These are phyloP conservation scores for Lingula anatina DNA, from an alignment of 2,888 invertebrate genomes.

Conservation along the genomic window DNA sequence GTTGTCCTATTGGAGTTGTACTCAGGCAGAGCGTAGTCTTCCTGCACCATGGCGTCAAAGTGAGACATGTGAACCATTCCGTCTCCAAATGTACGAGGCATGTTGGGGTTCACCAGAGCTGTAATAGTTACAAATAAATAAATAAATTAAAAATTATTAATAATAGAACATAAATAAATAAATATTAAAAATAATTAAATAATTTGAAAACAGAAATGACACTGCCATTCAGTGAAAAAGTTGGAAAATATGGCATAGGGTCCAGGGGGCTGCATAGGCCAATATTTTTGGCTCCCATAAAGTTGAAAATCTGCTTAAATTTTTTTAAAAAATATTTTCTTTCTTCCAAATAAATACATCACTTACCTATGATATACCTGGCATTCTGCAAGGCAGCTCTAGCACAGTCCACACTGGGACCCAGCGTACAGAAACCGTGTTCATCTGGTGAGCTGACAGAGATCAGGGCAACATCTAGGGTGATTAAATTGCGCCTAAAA, in stretches of 20 bases:
- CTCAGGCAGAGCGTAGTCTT: conserved; percentile 59
- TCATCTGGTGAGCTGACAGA: conserved; percentile 70
- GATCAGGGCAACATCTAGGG: conserved; percentile 68
- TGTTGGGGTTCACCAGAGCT: conserved; percentile 71
- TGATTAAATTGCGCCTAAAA: conserved; percentile 79
- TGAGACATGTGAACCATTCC: conserved; percentile 84
- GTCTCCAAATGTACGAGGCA: conserved; percentile 94
- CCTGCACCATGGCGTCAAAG: conserved; percentile 77
- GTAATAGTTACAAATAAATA: conserved; percentile 6
- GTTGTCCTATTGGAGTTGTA: conserved; percentile 64
- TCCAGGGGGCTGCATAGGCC: too few species aligned
- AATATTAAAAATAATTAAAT: too few species aligned
- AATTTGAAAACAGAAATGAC: too few species aligned
- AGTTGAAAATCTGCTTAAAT: too few species aligned
- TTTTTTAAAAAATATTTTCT: too few species aligned
- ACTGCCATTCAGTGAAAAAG: too few species aligned
- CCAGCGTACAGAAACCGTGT: too few species aligned
- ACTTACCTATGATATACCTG: conserved; percentile 78
- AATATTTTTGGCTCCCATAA: too few species aligned
- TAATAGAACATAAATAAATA: too few species aligned
- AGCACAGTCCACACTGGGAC: conserved; percentile 89
- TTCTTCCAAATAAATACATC: too few species aligned
- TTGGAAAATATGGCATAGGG: too few species aligned
- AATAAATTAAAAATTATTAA: neutral
- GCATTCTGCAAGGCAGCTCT: conserved; percentile 78